Conservation (phyloP, 2,113 vertebrate species). For the Melanotaenia duboulayi region DNA sequence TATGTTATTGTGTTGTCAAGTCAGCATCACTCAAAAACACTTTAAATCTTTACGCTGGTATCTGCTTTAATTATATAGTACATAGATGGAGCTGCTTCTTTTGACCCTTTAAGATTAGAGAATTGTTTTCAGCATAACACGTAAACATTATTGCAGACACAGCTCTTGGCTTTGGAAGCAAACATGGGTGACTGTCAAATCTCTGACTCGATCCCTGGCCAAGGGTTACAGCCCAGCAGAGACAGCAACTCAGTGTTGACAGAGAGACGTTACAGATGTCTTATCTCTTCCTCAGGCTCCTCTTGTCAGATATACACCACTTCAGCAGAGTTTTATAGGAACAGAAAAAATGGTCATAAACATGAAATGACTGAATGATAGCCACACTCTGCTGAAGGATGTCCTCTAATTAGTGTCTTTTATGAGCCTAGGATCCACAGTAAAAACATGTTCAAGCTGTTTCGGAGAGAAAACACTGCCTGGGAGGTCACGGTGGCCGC, state of each 20-base stretch:
- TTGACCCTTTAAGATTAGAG: background rate
- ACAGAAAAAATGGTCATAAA: conserved; percentile 71
- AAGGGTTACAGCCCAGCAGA: conserved; percentile 65
- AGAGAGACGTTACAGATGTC: conserved; percentile 54
- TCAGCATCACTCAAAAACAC: conserved; percentile 11
- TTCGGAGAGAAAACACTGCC: conserved; percentile 60
- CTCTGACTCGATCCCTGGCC: conserved; percentile 36
- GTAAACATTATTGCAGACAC: conserved; percentile 7
- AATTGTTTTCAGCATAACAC: background rate
- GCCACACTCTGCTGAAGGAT: conserved; percentile 67
- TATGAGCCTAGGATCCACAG: conserved; percentile 68
- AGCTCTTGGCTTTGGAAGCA: conserved; percentile 27
- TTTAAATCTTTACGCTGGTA: conserved; percentile 6
- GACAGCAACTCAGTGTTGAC: conserved; percentile 61
- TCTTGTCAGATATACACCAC: conserved; percentile 41
- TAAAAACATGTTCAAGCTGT: conserved; percentile 67
- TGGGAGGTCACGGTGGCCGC: conserved; percentile 62
- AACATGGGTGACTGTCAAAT: conserved; percentile 50
- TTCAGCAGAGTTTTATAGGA: conserved; percentile 57
- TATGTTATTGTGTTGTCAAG: conserved; percentile 3
- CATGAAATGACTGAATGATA: conserved; percentile 74
- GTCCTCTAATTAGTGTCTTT: conserved; percentile 74
- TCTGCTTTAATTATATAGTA: conserved; percentile 8
- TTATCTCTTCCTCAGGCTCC: conserved; percentile 67
- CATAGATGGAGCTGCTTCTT: background rate